Evolutionary conservation across 2,888 invertebrate genomes (phyloP).

Genomic region (Metallyticus violacea): DNA sequence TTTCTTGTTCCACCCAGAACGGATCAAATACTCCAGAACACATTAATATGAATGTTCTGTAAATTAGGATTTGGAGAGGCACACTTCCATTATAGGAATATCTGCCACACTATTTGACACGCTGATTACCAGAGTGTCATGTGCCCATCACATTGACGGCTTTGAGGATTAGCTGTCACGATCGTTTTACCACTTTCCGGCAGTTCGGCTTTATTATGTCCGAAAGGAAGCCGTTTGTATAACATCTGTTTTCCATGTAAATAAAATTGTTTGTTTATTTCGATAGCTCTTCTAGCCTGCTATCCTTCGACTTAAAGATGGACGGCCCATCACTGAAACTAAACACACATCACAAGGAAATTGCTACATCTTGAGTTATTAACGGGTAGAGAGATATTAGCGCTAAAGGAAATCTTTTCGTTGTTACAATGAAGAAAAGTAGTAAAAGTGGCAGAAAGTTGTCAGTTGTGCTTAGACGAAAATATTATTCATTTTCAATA

Average conservation of each 20-base stretch:
- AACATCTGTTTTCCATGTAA: neutral
- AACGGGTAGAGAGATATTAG: too few species aligned
- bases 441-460: too few species aligned
- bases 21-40: too few species aligned
- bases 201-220: neutral
- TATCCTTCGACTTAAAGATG: neutral
- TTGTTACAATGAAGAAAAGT: too few species aligned
- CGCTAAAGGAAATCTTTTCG: too few species aligned
- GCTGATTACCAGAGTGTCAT: neutral
- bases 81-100: neutral
- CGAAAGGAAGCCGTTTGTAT: neutral
- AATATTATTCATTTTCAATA: too few species aligned
- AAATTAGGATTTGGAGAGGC: neutral
- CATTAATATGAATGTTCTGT: neutral
- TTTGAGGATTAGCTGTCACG: neutral
- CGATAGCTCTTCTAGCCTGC: neutral
- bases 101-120: neutral
- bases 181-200: neutral
- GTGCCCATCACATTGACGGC: neutral
- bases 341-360: too few species aligned
- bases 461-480: too few species aligned
- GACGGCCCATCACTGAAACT: too few species aligned
- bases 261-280: neutral
- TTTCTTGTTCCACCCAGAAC: too few species aligned
- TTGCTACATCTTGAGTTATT: too few species aligned